Conservation (phyloP, 2,888 invertebrate species). For the Oligia latruncula region DNA sequence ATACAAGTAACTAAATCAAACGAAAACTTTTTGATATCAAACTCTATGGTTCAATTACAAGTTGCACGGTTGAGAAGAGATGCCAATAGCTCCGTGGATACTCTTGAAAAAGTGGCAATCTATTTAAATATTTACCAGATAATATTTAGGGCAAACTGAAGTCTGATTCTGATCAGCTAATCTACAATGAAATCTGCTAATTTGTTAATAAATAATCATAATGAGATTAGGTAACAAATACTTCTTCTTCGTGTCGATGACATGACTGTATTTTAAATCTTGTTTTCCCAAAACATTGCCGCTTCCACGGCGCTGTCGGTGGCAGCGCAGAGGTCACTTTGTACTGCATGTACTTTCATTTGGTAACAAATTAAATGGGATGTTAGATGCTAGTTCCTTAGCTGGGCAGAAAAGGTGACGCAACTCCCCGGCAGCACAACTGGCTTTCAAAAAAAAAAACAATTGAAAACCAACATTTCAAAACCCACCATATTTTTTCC, state of each 20-base stretch:
- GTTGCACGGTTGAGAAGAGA: neutral
- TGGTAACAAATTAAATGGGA: neutral
- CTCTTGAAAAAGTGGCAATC: neutral
- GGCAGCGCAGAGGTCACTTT: too few species aligned
- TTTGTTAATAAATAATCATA: neutral
- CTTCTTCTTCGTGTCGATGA: too few species aligned
- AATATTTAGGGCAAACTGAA: neutral
- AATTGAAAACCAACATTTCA: neutral
- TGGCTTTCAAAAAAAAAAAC: neutral
- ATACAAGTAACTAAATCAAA: neutral
- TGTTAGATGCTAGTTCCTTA: neutral
- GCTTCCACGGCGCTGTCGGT: too few species aligned
- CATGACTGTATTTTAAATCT: too few species aligned
- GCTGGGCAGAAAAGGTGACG: neutral
- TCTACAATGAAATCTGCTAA: neutral
- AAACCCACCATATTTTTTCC: slow-evolving; percentile 23
- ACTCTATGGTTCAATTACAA: neutral
- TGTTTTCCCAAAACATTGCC: too few species aligned
- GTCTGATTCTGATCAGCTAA: neutral
- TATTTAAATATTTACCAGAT: neutral
- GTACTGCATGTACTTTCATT: too few species aligned
- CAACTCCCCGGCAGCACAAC: neutral
- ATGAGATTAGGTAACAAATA: neutral
- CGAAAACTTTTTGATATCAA: neutral
- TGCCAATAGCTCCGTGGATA: neutral